These are phyloP conservation scores for Ursus arctos DNA, from an alignment of 2,113 vertebrate genomes.

Conservation along the genomic window DNA sequence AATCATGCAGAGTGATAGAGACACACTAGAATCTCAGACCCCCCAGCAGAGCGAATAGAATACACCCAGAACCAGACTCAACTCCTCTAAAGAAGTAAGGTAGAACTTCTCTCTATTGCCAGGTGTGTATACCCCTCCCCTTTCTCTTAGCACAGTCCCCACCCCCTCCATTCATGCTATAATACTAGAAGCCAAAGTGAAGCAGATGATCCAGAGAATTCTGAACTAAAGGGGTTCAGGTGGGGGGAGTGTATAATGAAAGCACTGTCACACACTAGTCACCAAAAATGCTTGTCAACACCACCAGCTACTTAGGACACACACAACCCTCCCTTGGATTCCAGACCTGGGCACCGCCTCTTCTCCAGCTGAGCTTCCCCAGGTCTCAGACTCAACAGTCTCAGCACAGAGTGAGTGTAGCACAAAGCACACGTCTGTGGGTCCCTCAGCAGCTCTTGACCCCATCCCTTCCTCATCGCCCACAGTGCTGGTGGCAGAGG, in stretches of 20 bases:
- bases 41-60: not conserved
- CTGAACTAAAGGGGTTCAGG: not conserved
- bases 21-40: not conserved
- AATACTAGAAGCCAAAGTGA: not conserved
- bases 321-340: not conserved
- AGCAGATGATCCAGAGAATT: not conserved
- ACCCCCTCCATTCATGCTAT: not conserved
- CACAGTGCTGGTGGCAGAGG: not conserved
- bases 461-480: not conserved
- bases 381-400: not conserved
- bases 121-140: accelerated
- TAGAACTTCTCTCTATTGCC: not conserved
- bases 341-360: not conserved
- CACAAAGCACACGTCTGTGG: not conserved
- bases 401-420: not conserved
- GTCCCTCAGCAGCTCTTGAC: not conserved
- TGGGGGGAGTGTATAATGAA: accelerated
- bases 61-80: not conserved
- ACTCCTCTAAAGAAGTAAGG: not conserved
- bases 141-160: not conserved
- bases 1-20: not conserved
- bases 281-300: not conserved
- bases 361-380: not conserved
- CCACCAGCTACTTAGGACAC: not conserved
- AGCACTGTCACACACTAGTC: not conserved